Base-by-base conservation (phyloP, 2,113 vertebrate genomes). In the Corydoras sp. region DNA sequence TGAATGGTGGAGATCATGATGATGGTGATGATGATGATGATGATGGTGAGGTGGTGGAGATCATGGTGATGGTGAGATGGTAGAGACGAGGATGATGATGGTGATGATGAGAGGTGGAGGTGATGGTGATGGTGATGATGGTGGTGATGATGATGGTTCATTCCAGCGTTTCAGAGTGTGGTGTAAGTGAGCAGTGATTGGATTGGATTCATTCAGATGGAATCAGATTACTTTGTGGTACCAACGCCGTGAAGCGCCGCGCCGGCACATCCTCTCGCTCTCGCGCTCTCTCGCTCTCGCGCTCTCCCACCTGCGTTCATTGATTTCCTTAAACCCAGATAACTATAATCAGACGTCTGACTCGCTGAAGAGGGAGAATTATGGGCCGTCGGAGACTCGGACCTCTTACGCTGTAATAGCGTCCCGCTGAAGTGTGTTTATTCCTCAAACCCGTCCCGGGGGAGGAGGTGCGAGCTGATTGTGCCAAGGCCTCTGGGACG, bases 311-410 rank as follows among this genome's bases (percentile, higher is more conserved):
- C 71, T 65, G 48, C 18, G 54, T 62, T 68, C 66, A 61, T 65
- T 61, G 76, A 77, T 73, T 73, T 70, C 32, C 50, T 67, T 58
- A 62, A 56, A 70, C 4, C 18, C 69, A 73, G 68, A 77, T 73
- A 32, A 74, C 71, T 73, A 74, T 77, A 77, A 77, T 77, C 76
- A 77, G 55, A 54, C 66, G 70, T 69, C 71, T 65, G 48, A n/a
- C 60, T 68, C 10, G 9, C 43, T 61, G 75, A 77, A 63, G 50
- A 62, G 50, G 56, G 54, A 5, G 66, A 77, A 73, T 77, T 69
- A 77, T 62, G 71, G 65, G 66, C 64, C 54, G 56, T 62, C 55
- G 65, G 62, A 54, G 49, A 77, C 65, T 65, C 65, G 62, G 50
- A 54, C 51, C 71, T 43, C 68, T 64, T 66, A 35, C 58, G 29